phyloP scores from a whole-genome alignment of 2,113 vertebrate species.

The Varanus salvator region DNA sequence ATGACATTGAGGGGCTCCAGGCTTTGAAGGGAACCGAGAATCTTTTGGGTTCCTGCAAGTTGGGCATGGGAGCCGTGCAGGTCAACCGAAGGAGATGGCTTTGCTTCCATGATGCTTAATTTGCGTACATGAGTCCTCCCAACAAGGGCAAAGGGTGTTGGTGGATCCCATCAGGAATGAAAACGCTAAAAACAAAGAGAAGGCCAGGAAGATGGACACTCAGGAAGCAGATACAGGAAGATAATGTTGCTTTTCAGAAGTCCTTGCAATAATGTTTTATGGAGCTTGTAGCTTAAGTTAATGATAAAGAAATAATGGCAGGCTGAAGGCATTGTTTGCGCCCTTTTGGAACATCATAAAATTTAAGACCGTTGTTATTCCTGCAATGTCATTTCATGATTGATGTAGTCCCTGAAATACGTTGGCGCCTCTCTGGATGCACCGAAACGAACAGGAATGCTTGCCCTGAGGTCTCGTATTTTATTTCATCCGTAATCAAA shows the following conservation, averaged over 20 bases:
- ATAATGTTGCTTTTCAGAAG: slow-evolving; percentile 15
- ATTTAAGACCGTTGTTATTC: fast-evolving
- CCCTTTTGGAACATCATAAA: neutral
- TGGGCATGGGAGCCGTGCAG: neutral
- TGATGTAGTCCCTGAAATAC: neutral
- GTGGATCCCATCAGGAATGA: neutral
- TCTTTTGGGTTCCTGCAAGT: neutral
- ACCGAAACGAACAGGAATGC: neutral
- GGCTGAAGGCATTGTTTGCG: slow-evolving; percentile 15
- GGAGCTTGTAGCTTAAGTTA: neutral
- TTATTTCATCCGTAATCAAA: too few relatives aligned
- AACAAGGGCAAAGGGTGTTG: slow-evolving; percentile 21
- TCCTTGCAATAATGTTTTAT: neutral
- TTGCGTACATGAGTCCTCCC: neutral
- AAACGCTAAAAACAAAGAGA: neutral
- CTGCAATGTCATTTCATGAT: neutral
- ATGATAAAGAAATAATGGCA: neutral
- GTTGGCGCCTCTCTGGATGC: too few relatives aligned
- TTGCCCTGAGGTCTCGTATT: neutral
- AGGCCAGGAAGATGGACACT: neutral
- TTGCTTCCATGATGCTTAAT: too few relatives aligned
- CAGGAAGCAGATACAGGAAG: neutral
- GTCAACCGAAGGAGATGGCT: neutral
- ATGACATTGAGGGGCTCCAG: neutral
- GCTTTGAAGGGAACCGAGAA: neutral